Evolutionary conservation across 2,888 invertebrate species (phyloP).

Genomic region (Drosophila emarginata): DNA sequence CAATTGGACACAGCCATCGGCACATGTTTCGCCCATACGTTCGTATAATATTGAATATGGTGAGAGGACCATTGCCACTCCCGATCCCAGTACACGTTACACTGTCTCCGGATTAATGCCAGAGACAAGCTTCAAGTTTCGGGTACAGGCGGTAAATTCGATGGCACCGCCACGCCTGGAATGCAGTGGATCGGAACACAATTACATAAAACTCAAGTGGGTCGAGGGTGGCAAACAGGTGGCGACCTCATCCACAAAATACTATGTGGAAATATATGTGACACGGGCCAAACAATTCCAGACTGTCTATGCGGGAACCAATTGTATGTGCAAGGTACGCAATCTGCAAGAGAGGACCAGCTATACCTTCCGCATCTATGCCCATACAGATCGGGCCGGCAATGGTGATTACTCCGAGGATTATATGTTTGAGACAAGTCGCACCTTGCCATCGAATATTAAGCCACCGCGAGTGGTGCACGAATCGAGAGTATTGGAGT

Average conservation of each 20-base stretch:
- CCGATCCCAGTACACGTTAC: slow-evolving; percentile 85
- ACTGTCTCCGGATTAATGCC: slow-evolving; percentile 88
- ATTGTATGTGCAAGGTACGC: slow-evolving; percentile 90
- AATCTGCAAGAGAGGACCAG: slow-evolving; percentile 91
- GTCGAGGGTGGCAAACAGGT: slow-evolving; percentile 85
- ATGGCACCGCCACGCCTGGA: slow-evolving; percentile 90
- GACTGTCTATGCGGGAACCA: slow-evolving; percentile 89
- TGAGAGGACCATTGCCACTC: slow-evolving; percentile 83
- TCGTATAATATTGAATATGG: slow-evolving; percentile 89
- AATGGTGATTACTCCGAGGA: slow-evolving; percentile 90
- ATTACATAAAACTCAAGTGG: slow-evolving; percentile 94
- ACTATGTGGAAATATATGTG: slow-evolving; percentile 92
- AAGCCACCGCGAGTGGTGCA: slow-evolving; percentile 87
- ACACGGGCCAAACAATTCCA: slow-evolving; percentile 86
- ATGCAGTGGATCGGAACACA: slow-evolving; percentile 88
- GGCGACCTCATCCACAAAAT: slow-evolving; percentile 85
- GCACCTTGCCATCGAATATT: slow-evolving; percentile 91
- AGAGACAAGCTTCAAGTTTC: slow-evolving; percentile 92
- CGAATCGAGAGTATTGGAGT: slow-evolving; percentile 76
- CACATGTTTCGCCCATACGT: slow-evolving; percentile 89
- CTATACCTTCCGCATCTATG: slow-evolving; percentile 93
- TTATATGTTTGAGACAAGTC: slow-evolving; percentile 87
- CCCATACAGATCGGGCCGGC: slow-evolving; percentile 91
- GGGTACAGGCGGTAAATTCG: slow-evolving; percentile 93
- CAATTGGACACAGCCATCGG: slow-evolving; percentile 89